These are phyloP conservation scores for Craniophora ligustri DNA, from an alignment of 2,888 invertebrate genomes.

Conservation along the genomic window DNA sequence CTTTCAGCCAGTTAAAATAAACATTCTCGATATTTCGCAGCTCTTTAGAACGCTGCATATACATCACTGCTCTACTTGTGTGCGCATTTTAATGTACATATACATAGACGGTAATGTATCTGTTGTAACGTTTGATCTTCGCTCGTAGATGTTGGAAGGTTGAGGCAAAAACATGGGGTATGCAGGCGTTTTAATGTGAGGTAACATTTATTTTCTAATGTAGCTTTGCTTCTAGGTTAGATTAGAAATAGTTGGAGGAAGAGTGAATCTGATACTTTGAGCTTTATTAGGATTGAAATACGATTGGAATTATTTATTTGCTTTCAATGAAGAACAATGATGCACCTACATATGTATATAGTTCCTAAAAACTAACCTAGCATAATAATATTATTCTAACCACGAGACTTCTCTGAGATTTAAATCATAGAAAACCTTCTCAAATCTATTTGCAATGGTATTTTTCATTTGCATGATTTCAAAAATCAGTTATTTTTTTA, in stretches of 20 bases:
- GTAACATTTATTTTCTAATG: constrained; percentile 44
- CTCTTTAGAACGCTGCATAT: constrained; percentile 72
- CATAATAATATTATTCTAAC: no score
- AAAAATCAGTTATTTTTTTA: no score
- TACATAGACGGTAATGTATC: constrained; percentile 53
- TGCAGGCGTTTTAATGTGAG: constrained; percentile 33
- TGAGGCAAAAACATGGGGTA: constrained; percentile 39
- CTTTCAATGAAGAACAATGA: no score
- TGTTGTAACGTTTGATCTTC: constrained; percentile 52
- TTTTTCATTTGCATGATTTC: no score
- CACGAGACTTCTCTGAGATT: no score
- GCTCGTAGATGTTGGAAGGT: constrained; percentile 37
- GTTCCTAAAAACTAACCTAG: no score
- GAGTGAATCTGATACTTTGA: background rate
- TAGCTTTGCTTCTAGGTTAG: constrained; percentile 19
- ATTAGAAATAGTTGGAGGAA: background rate
- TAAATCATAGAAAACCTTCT: no score
- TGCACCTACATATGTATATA: no score
- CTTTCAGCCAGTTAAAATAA: constrained; percentile 86
- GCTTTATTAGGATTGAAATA: no score
- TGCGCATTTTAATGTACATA: constrained; percentile 49
- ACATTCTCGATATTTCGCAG: constrained; percentile 84
- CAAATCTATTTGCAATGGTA: no score
- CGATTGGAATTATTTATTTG: no score
- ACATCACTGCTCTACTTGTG: constrained; percentile 49